phyloP scores from a whole-genome alignment of 2,797 vertebrate genomes.

The Hephaestus fuliginosus region DNA sequence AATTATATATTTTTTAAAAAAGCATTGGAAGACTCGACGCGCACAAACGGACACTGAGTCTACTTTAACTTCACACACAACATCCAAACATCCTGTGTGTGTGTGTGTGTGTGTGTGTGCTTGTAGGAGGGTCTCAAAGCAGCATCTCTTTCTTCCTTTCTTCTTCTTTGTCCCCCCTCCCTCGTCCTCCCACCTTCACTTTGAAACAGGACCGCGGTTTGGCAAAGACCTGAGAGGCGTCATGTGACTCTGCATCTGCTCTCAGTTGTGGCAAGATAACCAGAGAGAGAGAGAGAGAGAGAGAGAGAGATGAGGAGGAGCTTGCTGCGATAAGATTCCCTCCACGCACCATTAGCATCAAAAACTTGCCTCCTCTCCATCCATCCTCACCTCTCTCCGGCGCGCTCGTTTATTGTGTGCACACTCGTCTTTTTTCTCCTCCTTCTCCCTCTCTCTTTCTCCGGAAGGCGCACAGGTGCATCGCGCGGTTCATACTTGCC shows the following conservation, averaged over 20 bases:
- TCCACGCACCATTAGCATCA: slow-evolving; percentile 77
- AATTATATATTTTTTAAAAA: not conserved
- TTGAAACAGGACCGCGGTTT: slow-evolving; percentile 41
- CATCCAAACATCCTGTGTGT: too few species aligned
- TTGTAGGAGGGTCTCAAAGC: too few species aligned
- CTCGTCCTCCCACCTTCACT: slow-evolving; percentile 35
- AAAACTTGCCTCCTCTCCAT: slow-evolving; percentile 64
- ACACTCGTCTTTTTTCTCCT: not conserved
- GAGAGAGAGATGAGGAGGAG: slow-evolving; percentile 72
- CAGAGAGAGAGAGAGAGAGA: slow-evolving; percentile 45
- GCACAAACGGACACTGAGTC: not conserved
- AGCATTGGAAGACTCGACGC: too few species aligned
- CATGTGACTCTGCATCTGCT: slow-evolving; percentile 85
- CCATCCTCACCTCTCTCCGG: slow-evolving; percentile 33
- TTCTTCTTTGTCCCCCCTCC: slow-evolving; percentile 51
- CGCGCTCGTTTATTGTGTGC: slow-evolving; percentile 10
- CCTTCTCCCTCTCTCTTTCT: not conserved
- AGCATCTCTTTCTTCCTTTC: slow-evolving; percentile 39
- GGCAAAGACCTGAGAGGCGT: slow-evolving; percentile 60
- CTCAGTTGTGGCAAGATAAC: slow-evolving; percentile 73
- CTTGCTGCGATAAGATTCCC: slow-evolving; percentile 69
- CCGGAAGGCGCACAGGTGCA: slow-evolving; percentile 66
- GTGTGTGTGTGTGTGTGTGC: too few species aligned
- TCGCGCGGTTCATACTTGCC: slow-evolving; percentile 53
- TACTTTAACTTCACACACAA: not conserved